Conservation (phyloP, 2,888 invertebrate genomes). For the Drosophila mimetica region DNA sequence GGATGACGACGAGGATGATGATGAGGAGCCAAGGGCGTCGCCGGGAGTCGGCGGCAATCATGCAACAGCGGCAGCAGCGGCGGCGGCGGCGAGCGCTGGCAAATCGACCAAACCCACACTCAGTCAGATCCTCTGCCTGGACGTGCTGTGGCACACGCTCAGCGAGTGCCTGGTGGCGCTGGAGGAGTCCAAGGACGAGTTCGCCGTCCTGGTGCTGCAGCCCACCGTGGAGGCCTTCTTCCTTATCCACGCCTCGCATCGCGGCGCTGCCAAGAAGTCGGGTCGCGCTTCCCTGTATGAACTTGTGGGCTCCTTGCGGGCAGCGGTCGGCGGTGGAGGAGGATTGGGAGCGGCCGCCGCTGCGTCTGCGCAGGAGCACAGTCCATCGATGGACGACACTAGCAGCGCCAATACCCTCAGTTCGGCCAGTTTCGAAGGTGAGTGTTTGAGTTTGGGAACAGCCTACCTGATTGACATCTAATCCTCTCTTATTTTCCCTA, state of each 20-base stretch:
- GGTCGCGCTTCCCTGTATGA: conserved; percentile 28
- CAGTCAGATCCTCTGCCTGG: conserved; percentile 89
- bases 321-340: conserved; percentile 1
- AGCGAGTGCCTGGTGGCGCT: conserved; percentile 91
- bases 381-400: conserved; percentile 25
- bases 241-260: conserved; percentile 91
- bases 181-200: conserved; percentile 93
- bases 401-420: conserved; percentile 22
- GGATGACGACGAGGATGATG: conserved; percentile 10
- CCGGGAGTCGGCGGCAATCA: neutral
- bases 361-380: conserved; percentile 6
- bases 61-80: too few relatives aligned
- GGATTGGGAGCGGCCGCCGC: neutral
- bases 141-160: conserved; percentile 91
- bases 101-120: conserved; percentile 86
- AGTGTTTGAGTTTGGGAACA: conserved; percentile 33
- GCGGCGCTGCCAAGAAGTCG: conserved; percentile 57
- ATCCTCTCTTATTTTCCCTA: too few relatives aligned
- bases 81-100: neutral
- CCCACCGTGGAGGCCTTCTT: conserved; percentile 96
- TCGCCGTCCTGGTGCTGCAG: conserved; percentile 93
- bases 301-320: conserved; percentile 6
- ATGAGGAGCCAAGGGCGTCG: conserved; percentile 5
- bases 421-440: conserved; percentile 52
- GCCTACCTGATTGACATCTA: too few relatives aligned